A percentile compares a stretch with the other conserved stretches of the same genome.
phyloP scores from a whole-genome alignment of 2,113 vertebrate species.

The Nerophis ophidion region DNA sequence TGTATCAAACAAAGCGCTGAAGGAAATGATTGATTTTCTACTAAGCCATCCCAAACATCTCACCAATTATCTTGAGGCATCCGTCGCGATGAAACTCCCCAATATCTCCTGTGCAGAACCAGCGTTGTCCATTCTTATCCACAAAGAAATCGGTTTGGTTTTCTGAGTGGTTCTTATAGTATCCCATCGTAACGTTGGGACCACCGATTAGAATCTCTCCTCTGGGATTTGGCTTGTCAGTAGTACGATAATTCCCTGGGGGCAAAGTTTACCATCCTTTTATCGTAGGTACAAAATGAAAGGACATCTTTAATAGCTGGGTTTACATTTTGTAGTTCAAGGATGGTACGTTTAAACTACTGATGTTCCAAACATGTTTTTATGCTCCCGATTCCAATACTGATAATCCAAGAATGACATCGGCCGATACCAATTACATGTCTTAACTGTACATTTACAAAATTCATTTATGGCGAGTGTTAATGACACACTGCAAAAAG shows the following conservation, averaged over 20 bases:
- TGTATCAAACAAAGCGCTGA: background rate
- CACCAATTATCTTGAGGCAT: conserved; percentile 93
- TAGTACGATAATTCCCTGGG: conserved; percentile 85
- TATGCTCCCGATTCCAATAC: no score
- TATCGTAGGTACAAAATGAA: background rate
- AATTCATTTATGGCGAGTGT: no score
- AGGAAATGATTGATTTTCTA: background rate
- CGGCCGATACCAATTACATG: no score
- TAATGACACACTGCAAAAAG: no score
- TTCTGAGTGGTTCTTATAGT: conserved; percentile 83
- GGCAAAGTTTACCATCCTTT: background rate
- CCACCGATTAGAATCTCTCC: conserved; percentile 94
- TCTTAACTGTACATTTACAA: no score
- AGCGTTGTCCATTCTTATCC: conserved; percentile 85
- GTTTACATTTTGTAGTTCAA: no score
- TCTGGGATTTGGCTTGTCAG: conserved; percentile 84
- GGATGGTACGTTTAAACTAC: no score
- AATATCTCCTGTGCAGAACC: conserved; percentile 95
- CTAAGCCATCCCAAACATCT: conserved; percentile 15
- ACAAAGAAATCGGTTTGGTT: conserved; percentile 82
- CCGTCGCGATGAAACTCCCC: conserved; percentile 90
- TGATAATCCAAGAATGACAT: no score
- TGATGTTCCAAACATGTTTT: no score
- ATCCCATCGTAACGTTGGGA: conserved; percentile 90
- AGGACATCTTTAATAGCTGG: background rate